phyloP scores from a whole-genome alignment of 1,140 invertebrate species.

The Formica selysi region DNA sequence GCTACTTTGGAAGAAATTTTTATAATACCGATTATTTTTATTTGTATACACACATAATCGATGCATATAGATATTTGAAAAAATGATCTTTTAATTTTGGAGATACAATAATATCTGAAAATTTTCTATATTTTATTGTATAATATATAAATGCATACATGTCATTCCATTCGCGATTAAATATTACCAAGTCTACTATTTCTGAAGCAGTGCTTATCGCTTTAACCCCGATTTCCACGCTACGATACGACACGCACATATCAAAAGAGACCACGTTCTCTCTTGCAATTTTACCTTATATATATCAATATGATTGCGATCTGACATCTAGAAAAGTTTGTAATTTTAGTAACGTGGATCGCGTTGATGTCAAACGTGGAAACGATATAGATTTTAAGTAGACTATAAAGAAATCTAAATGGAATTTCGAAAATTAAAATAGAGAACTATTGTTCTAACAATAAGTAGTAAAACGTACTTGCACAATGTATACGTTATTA shows the following conservation, averaged over 20 bases:
- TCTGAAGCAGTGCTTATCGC: conserved; percentile 24
- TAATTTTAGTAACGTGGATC: conserved; percentile 1
- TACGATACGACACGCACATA: conserved; percentile 43
- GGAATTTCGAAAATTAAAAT: neutral
- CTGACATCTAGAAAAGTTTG: conserved; percentile 20
- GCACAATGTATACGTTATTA: neutral
- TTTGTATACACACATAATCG: no score
- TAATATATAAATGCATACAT: neutral
- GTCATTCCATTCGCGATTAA: neutral
- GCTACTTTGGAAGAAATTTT: neutral
- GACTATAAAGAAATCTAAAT: neutral
- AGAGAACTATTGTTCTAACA: neutral
- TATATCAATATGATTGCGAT: conserved; percentile 39
- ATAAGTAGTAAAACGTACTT: neutral
- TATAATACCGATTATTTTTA: neutral
- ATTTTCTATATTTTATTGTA: conserved; percentile 7
- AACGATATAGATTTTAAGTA: neutral
- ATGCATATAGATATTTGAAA: neutral
- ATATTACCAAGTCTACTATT: conserved; percentile 19
- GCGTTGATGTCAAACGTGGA: conserved; percentile 16
- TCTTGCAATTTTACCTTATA: conserved; percentile 31
- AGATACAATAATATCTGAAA: neutral
- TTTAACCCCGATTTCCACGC: conserved; percentile 42
- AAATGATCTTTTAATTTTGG: neutral
- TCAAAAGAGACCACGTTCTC: conserved; percentile 29